Percentiles rank a stretch among this genome's conserved stretches.
Conservation (phyloP, 2,888 invertebrate species). For the Silvanus unidentatus region DNA sequence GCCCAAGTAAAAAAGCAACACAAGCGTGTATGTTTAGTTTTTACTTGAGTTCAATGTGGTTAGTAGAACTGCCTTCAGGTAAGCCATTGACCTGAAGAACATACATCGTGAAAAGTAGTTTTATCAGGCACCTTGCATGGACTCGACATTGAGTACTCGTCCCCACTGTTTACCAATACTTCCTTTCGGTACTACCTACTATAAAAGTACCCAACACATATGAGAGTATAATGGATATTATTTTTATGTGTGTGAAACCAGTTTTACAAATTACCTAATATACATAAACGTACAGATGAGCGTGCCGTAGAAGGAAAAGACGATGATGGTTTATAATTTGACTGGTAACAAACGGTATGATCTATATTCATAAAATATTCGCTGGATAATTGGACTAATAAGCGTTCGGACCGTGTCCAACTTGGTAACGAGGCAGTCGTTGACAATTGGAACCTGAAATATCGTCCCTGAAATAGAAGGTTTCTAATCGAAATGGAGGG, state of each 20-base stretch:
- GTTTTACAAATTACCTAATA: slow-evolving; percentile 3
- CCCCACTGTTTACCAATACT: not conserved
- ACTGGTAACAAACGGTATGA: too few species aligned
- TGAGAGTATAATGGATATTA: not conserved
- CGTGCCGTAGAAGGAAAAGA: too few species aligned
- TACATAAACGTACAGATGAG: not conserved
- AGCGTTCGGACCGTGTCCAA: too few species aligned
- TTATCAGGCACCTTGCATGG: not conserved
- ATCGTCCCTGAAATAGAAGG: too few species aligned
- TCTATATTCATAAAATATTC: too few species aligned
- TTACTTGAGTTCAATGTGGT: slow-evolving; percentile 30
- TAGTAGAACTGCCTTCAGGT: slow-evolving; percentile 28
- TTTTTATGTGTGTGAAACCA: not conserved
- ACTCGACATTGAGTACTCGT: not conserved
- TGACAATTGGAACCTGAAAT: too few species aligned
- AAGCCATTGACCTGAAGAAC: slow-evolving; percentile 30
- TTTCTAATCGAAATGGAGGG: too few species aligned
- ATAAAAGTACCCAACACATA: not conserved
- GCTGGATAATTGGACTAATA: too few species aligned
- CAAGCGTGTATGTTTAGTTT: slow-evolving; percentile 25
- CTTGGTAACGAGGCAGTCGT: too few species aligned
- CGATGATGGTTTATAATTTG: too few species aligned
- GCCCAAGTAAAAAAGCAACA: not conserved
- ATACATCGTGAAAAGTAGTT: slow-evolving; percentile 15
- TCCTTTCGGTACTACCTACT: not conserved